A percentile compares a stretch with the other conserved stretches of the same genome.
phyloP scores from a whole-genome alignment of 2,888 invertebrate species.

The Molorchus minor region DNA sequence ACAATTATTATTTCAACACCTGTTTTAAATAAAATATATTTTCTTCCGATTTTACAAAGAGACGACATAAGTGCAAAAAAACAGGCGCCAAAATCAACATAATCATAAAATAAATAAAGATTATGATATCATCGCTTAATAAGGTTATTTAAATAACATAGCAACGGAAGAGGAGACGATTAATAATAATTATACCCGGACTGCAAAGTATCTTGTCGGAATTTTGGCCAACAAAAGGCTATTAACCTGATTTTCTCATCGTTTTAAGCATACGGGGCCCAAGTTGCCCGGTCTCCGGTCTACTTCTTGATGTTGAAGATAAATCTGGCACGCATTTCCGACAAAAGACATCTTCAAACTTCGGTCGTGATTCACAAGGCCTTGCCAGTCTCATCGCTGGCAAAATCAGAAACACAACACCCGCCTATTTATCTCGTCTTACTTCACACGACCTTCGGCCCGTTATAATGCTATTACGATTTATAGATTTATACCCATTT shows the following conservation, averaged over 20 bases:
- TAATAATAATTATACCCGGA: too few species aligned
- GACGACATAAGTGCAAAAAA: too few species aligned
- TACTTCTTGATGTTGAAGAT: not conserved
- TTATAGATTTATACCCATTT: slow-evolving; percentile 44
- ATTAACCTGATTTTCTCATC: slow-evolving; percentile 1
- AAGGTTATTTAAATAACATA: too few species aligned
- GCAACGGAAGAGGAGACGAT: too few species aligned
- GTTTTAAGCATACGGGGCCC: not conserved
- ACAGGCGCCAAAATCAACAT: too few species aligned
- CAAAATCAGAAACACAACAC: slow-evolving; percentile 42
- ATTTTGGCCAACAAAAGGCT: not conserved
- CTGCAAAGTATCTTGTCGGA: too few species aligned
- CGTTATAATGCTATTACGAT: slow-evolving; percentile 49
- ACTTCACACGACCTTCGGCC: slow-evolving; percentile 52
- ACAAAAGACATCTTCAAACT: slow-evolving; percentile 23
- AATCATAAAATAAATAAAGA: too few species aligned
- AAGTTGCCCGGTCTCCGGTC: not conserved
- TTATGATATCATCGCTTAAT: too few species aligned
- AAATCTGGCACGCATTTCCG: slow-evolving; percentile 24
- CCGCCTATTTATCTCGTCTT: slow-evolving; percentile 41
- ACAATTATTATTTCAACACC: too few species aligned
- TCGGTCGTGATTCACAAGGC: slow-evolving; percentile 36
- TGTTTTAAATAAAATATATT: too few species aligned
- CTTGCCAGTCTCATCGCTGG: slow-evolving; percentile 43
- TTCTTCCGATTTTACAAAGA: too few species aligned